Evolutionary conservation across 2,888 invertebrate species (phyloP).

Genomic region (Ryuthela nishihirai): DNA sequence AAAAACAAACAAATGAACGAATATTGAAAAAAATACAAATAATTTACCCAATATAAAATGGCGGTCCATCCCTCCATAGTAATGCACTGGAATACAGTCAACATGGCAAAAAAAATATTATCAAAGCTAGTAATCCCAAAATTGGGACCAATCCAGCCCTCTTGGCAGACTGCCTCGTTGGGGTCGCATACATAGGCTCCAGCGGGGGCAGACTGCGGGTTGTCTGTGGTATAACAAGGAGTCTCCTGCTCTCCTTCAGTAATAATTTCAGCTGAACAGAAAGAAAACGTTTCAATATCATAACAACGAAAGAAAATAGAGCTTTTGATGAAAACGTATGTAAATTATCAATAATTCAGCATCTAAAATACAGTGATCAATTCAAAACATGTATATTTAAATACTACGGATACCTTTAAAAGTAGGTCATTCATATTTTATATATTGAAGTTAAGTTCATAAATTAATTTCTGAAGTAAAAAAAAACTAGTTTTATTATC

Average conservation of each 20-base stretch:
- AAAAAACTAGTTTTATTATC: too few species aligned
- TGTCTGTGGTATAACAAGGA: conserved; percentile 69
- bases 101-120: conserved; percentile 99
- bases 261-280: conserved; percentile 70
- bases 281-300: neutral
- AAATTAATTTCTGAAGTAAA: too few species aligned
- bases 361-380: neutral
- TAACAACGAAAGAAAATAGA: too few species aligned
- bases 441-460: too few species aligned
- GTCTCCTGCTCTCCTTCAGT: conserved; percentile 82
- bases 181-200: conserved; percentile 83
- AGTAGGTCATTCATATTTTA: too few species aligned
- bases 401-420: too few species aligned
- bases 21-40: too few species aligned
- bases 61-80: conserved; percentile 99
- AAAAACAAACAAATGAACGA: too few species aligned
- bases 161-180: conserved; percentile 80
- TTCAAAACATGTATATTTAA: too few species aligned
- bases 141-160: conserved; percentile 96
- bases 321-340: neutral
- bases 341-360: neutral
- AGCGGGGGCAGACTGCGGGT: conserved; percentile 62
- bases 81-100: conserved; percentile 99
- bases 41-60: conserved; percentile 97
- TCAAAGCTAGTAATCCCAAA: conserved; percentile 99